Evolutionary conservation across 2,113 vertebrate species (phyloP), one percentile per base, ranked within the genome.

Genomic region (Oceanites oceanicus): DNA sequence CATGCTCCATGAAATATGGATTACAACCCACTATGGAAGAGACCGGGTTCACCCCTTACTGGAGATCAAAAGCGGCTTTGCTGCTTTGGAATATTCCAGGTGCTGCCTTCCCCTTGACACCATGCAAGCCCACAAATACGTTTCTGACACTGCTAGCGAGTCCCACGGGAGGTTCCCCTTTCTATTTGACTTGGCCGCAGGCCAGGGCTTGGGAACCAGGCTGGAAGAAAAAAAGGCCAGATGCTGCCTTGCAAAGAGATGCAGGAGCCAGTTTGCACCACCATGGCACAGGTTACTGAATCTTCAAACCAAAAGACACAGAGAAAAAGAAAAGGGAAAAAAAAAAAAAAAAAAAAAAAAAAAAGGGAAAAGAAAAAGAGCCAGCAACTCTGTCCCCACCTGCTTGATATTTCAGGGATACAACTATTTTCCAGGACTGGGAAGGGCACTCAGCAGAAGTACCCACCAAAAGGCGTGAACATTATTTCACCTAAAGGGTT

Each of bases 121-220:
- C 88, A n/a, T 6, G 0, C n/a, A 40, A 59, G 40, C 53, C 63
- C 93, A 58, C 65, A 84, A 42, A 68, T 10, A 9, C 34, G 7
- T 74, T 89, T 90, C 86, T 74, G 84, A 94, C 75, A 77, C 89
- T 16, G 47, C 17, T 13, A 90, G 81, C 14, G 27, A 95, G 87
- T 76, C 80, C 90, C 94, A 50, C 44, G 23, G 92, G 94, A 95
- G 82, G 86, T 80, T 56, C 89, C 65, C 20, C 38, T 71, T 29
- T 81, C 67, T 68, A n/a, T 95, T 96, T 95, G 92, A 70, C 23
- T 97, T 97, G 98, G 98, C 97, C 17, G 27, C n/a, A 13, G 76
- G 83, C 97, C 98, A 97, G 74, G 79, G 83, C 80, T 73, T 8
- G 91, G 91, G 93, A 96, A 68, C 76, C 9, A 58, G 36, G 45